Percentiles rank a stretch among this genome's conserved stretches.
These are phyloP conservation scores for Lutjanus campechanus DNA, from an alignment of 2,797 vertebrate genomes.

Conservation along the genomic window DNA sequence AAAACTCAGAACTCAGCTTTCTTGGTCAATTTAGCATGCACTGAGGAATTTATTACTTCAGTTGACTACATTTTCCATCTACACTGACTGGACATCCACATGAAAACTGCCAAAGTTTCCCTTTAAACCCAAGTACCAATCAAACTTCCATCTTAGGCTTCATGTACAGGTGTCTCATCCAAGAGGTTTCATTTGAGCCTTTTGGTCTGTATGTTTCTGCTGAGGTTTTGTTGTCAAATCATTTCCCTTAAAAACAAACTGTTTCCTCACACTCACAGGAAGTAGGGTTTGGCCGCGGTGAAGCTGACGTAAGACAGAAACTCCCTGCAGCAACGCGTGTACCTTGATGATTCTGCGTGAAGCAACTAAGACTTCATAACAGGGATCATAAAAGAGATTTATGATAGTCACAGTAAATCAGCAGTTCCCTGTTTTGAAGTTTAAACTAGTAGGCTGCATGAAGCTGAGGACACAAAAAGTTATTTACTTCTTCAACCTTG, in stretches of 20 bases:
- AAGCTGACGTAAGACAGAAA: slow-evolving; percentile 34
- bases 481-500: background rate
- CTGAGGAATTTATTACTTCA: too few relatives aligned
- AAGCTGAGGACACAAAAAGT: background rate
- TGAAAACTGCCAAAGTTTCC: too few relatives aligned
- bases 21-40: too few relatives aligned
- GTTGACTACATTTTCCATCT: too few relatives aligned
- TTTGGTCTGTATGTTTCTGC: slow-evolving; percentile 1
- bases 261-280: slow-evolving; percentile 45
- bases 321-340: slow-evolving; percentile 3
- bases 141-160: background rate
- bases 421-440: background rate
- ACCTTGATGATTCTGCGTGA: slow-evolving; percentile 6
- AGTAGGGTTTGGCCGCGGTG: slow-evolving; percentile 21
- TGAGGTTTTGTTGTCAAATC: slow-evolving; percentile 12
- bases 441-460: background rate
- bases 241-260: slow-evolving; percentile 36
- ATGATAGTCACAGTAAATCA: background rate
- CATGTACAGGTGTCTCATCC: background rate
- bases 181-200: slow-evolving; percentile 18
- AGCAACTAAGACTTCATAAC: slow-evolving; percentile 3
- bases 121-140: background rate
- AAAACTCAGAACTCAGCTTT: too few relatives aligned
- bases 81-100: too few relatives aligned
- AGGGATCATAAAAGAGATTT: background rate